Base-by-base conservation (phyloP, 92 coral and sea anemone species). In the Virgularia gustaviana region DNA sequence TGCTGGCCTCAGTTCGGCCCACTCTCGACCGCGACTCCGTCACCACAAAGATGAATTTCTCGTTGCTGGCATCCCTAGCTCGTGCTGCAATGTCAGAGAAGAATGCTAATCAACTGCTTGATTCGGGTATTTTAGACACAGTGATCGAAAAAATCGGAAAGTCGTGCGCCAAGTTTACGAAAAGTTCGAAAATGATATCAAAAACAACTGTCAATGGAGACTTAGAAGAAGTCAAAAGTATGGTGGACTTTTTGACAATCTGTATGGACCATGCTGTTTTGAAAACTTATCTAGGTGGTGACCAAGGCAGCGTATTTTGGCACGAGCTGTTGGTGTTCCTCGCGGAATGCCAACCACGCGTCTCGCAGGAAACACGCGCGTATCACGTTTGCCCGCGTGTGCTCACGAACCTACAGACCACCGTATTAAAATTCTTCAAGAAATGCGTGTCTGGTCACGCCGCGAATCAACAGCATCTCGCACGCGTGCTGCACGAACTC, bases 381-480 rank as follows among this genome's bases (percentile, higher is more conserved):
- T 38, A 45, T n/a, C 36, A 39, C 2, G 28, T 67, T 2, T 67
- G 58, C 44, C 79, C 84, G 33, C 90, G 88, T 23, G 83, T 92
- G 57, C 36, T 67, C 19, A 37, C 74, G 0, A 86, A 85, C n/a
- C 55, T 87, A 37, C 96, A 92, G 70, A 79, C 96, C 9, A 89
- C 94, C 22, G 74, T 88, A 16, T 83, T 92, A 31, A 85, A 80
- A 57, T 84, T 86, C 43, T 62, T 92, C 33, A 79, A 85, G 59
- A 49, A 70, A 29, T 92, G 95, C 65, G 83, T 89, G 49, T 78
- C 81, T 30, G 80, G 88, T 52, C 94, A 92, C 76, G 86, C 90
- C 3, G 71, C 75, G 41, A 92, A 92, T 81, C 98, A 92, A 74
- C 83, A 77, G 29, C 47, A 65, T 41, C 85, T 92, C 63, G 88